phyloP scores from a whole-genome alignment of 2,888 invertebrate genomes.

The Serrognathus titanus region DNA sequence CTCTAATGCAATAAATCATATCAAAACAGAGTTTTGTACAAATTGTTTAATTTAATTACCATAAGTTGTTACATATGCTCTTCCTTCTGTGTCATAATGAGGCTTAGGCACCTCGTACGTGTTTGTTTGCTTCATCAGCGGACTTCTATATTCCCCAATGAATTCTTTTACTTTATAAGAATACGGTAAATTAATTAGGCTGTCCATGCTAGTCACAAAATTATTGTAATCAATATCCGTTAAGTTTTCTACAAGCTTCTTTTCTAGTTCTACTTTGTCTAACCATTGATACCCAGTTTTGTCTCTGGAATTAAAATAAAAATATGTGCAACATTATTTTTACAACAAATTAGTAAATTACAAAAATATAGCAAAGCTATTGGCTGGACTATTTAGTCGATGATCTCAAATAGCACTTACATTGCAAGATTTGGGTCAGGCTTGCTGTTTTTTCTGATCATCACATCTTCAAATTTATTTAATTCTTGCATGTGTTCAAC shows the following conservation, averaged over 20 bases:
- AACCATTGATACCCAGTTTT: constrained; percentile 62
- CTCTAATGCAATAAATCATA: constrained; percentile 47
- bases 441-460: constrained; percentile 59
- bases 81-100: constrained; percentile 65
- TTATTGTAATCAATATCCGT: constrained; percentile 68
- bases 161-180: constrained; percentile 69
- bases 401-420: constrained; percentile 43
- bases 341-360: not conserved
- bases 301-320: constrained; percentile 46
- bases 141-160: constrained; percentile 66
- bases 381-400: too few relatives aligned
- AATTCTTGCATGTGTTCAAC: constrained; percentile 65
- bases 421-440: constrained; percentile 60
- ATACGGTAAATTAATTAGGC: constrained; percentile 68
- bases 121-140: constrained; percentile 57
- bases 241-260: constrained; percentile 62
- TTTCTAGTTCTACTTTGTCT: constrained; percentile 63
- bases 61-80: constrained; percentile 68
- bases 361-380: too few relatives aligned
- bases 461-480: constrained; percentile 68
- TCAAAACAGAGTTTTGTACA: constrained; percentile 1
- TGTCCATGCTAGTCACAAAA: constrained; percentile 69
- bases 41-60: constrained; percentile 44
- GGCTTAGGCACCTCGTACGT: constrained; percentile 65
- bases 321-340: too few relatives aligned